phyloP scores from a whole-genome alignment of 2,888 invertebrate genomes.

The Auanema freiburgensis region DNA sequence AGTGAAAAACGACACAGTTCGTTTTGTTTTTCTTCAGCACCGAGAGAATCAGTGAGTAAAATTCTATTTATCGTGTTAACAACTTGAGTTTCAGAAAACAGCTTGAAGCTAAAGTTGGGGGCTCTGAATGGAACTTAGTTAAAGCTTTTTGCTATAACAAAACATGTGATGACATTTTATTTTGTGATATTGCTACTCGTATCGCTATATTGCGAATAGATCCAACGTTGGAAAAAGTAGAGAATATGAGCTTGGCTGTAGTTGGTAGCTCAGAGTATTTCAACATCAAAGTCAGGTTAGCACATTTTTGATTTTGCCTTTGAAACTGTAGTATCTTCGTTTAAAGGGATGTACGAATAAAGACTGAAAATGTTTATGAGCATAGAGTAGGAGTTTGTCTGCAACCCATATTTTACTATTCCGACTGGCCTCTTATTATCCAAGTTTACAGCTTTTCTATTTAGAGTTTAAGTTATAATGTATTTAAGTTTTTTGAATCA shows the following conservation, averaged over 20 bases:
- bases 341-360: conserved; percentile 37
- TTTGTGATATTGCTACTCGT: conserved; percentile 34
- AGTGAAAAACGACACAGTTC: conserved; percentile 22
- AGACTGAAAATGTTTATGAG: conserved; percentile 15
- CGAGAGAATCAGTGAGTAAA: conserved; percentile 5
- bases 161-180: conserved; percentile 26
- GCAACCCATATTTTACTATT: conserved; percentile 49
- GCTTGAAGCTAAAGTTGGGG: neutral
- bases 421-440: conserved; percentile 44
- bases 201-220: conserved; percentile 25
- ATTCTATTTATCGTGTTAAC: no score
- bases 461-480: neutral
- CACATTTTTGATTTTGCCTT: neutral
- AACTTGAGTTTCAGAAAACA: neutral
- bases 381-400: conserved; percentile 49
- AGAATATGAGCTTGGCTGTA: conserved; percentile 19
- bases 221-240: conserved; percentile 4
- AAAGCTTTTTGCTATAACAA: conserved; percentile 31
- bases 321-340: neutral
- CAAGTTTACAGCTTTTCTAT: conserved; percentile 17
- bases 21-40: conserved; percentile 23
- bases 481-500: conserved; percentile 42
- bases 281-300: conserved; percentile 21
- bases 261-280: conserved; percentile 26
- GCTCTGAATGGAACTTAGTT: conserved; percentile 23